Conservation (phyloP, 2,888 invertebrate genomes). For the Notodromas monacha region DNA sequence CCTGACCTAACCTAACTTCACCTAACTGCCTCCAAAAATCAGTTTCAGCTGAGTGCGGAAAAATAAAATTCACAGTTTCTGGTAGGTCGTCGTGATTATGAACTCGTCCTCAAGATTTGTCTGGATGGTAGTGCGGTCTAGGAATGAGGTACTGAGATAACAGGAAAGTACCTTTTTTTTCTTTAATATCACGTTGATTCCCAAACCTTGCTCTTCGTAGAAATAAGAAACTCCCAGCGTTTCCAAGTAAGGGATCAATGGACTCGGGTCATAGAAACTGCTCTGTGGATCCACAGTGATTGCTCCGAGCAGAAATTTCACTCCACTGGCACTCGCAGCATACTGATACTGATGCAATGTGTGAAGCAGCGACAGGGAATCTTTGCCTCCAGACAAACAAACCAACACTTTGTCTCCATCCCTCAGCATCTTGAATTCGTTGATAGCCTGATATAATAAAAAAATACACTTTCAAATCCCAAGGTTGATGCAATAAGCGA, state of each 20-base stretch:
- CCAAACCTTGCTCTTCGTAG: conserved; percentile 30
- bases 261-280: conserved; percentile 24
- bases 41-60: no score
- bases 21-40: no score
- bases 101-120: no score
- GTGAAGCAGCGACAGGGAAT: conserved; percentile 50
- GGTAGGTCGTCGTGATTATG: no score
- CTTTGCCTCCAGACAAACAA: conserved; percentile 49
- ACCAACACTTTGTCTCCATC: conserved; percentile 49
- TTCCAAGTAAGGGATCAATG: conserved; percentile 37
- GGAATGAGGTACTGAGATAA: no score
- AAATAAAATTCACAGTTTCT: no score
- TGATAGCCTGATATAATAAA: conserved; percentile 45
- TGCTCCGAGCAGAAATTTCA: conserved; percentile 31
- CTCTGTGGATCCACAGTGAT: conserved; percentile 39
- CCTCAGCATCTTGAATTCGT: conserved; percentile 47
- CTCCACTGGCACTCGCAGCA: conserved; percentile 34
- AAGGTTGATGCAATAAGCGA: no score
- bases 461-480: no score
- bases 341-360: conserved; percentile 50
- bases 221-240: conserved; percentile 37
- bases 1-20: no score
- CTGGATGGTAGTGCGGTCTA: no score
- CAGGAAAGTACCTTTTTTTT: no score
- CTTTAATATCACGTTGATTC: no score